Evolutionary conservation across 2,797 vertebrate species (phyloP).

Genomic region (Sitta carolinensis): DNA sequence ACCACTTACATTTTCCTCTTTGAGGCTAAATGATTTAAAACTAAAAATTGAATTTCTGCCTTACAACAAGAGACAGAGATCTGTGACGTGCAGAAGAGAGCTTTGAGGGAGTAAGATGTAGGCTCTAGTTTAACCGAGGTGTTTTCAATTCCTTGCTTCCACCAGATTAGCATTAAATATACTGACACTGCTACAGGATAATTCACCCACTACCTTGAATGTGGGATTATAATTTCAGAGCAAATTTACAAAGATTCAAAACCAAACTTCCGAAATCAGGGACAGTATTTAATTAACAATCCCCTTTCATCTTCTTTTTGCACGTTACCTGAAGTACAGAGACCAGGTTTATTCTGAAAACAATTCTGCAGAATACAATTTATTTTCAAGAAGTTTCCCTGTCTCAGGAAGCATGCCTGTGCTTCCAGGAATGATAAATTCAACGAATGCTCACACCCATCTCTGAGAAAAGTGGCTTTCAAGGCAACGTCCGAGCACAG

Average conservation of each 20-base stretch:
- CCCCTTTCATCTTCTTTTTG: neutral
- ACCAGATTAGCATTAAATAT: neutral
- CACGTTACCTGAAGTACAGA: neutral
- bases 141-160: neutral
- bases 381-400: neutral
- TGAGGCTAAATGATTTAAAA: neutral
- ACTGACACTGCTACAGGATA: neutral
- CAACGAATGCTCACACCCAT: slow-evolving; percentile 7
- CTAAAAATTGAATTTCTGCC: slow-evolving; percentile 12
- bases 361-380: neutral
- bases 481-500: neutral
- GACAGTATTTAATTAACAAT: neutral
- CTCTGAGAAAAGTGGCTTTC: slow-evolving; percentile 50
- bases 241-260: neutral
- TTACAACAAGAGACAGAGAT: neutral
- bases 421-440: slow-evolving; percentile 26
- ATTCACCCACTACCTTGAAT: neutral
- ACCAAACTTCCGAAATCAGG: neutral
- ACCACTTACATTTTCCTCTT: neutral
- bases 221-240: neutral
- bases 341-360: neutral
- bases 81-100: neutral
- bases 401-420: neutral
- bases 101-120: neutral
- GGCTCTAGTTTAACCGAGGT: neutral